phyloP scores from a whole-genome alignment of 2,797 vertebrate species.

The Podarcis siculus region DNA sequence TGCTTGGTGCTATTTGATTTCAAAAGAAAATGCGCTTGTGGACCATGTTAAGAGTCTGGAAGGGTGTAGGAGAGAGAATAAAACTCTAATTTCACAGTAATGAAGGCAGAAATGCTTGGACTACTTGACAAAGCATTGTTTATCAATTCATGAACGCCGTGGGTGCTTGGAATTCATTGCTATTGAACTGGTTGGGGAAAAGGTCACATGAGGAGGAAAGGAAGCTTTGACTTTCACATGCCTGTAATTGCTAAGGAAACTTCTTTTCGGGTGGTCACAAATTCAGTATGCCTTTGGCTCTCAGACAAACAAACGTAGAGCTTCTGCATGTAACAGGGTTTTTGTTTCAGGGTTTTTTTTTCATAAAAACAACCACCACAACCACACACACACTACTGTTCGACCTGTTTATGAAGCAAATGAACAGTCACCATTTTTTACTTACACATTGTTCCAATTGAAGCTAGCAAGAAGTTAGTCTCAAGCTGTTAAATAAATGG shows the following conservation, averaged over 20 bases:
- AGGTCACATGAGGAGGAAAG: slow-evolving; percentile 80
- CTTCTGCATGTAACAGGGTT: slow-evolving; percentile 58
- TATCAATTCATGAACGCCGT: slow-evolving; percentile 63
- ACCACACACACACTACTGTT: slow-evolving; percentile 22
- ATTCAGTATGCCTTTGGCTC: slow-evolving; percentile 75
- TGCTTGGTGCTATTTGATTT: slow-evolving; percentile 18
- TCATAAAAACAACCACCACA: too few species aligned
- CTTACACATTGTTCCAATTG: slow-evolving; percentile 32
- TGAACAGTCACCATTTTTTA: slow-evolving; percentile 32
- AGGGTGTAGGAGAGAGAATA: slow-evolving; percentile 41
- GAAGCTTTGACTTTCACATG: slow-evolving; percentile 85
- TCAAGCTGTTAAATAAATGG: slow-evolving; percentile 47
- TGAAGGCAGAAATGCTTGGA: slow-evolving; percentile 68
- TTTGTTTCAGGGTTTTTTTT: neutral
- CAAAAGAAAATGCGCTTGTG: slow-evolving; percentile 5
- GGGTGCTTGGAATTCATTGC: slow-evolving; percentile 77
- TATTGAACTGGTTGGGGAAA: slow-evolving; percentile 78
- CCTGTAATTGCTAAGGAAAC: slow-evolving; percentile 81
- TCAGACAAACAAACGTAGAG: slow-evolving; percentile 69
- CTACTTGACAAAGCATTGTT: slow-evolving; percentile 61
- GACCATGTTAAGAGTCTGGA: slow-evolving; percentile 33
- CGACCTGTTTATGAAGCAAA: slow-evolving; percentile 48
- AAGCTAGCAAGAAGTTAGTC: slow-evolving; percentile 30
- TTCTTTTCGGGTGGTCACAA: slow-evolving; percentile 77
- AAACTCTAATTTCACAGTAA: slow-evolving; percentile 63